A percentile compares a stretch with the other conserved stretches of the same genome.
Evolutionary conservation across 2,797 vertebrate genomes (phyloP).

Genomic region (Phalloptychus januarius): DNA sequence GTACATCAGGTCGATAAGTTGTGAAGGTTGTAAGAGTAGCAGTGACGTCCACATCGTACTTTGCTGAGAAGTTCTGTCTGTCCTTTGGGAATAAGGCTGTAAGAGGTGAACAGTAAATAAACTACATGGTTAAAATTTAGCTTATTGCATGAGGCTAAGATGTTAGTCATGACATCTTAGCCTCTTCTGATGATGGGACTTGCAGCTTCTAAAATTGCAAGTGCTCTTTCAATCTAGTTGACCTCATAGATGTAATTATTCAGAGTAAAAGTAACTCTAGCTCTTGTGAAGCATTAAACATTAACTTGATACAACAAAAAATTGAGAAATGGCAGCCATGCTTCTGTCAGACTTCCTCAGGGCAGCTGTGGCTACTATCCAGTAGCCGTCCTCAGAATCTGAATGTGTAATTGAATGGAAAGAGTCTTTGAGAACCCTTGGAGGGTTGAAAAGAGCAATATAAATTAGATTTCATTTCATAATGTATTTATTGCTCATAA

Average conservation of each 20-base stretch:
- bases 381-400: too few relatives aligned
- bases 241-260: background rate
- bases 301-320: background rate
- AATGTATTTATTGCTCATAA: background rate
- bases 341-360: too few relatives aligned
- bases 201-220: constrained; percentile 14
- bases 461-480: too few relatives aligned
- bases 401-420: too few relatives aligned
- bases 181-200: constrained; percentile 18
- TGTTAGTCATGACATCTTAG: constrained; percentile 9
- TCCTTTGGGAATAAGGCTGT: constrained; percentile 53
- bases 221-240: too few relatives aligned
- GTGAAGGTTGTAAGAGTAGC: constrained; percentile 26
- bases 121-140: constrained; percentile 34
- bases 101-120: constrained; percentile 39
- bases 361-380: too few relatives aligned
- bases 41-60: constrained; percentile 20
- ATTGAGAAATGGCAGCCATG: too few relatives aligned
- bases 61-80: constrained; percentile 46
- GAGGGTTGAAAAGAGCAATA: too few relatives aligned
- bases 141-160: constrained; percentile 22
- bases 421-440: too few relatives aligned
- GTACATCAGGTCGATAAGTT: constrained; percentile 64
- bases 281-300: background rate
- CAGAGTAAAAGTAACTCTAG: background rate